Percentiles rank a stretch among this genome's conserved stretches.
Evolutionary conservation across 2,797 vertebrate genomes (phyloP).

Genomic region (Salmo trutta): DNA sequence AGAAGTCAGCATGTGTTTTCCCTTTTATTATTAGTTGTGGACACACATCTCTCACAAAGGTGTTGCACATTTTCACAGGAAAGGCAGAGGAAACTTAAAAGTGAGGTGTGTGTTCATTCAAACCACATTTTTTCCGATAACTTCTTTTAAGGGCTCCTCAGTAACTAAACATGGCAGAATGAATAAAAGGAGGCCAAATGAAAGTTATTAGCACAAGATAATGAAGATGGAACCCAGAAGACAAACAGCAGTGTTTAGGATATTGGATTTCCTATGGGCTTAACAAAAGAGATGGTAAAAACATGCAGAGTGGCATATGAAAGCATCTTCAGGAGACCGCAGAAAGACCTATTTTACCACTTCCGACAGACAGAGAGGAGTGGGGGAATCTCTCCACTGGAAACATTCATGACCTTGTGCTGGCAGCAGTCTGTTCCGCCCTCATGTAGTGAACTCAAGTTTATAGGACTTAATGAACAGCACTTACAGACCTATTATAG

Average conservation of each 20-base stretch:
- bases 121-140: slow-evolving; percentile 39
- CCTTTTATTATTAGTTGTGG: slow-evolving; percentile 58
- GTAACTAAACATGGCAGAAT: slow-evolving; percentile 18
- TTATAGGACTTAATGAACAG: slow-evolving; percentile 66
- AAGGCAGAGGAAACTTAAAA: slow-evolving; percentile 35
- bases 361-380: slow-evolving; percentile 66
- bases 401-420: slow-evolving; percentile 60
- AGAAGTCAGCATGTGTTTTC: slow-evolving; percentile 54
- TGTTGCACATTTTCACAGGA: slow-evolving; percentile 42
- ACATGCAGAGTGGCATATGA: slow-evolving; percentile 61
- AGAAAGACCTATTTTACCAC: slow-evolving; percentile 57
- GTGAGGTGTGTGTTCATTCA: slow-evolving; percentile 32
- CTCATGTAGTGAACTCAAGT: slow-evolving; percentile 58
- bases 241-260: slow-evolving; percentile 43
- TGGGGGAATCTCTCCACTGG: slow-evolving; percentile 48
- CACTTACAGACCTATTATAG: slow-evolving; percentile 50
- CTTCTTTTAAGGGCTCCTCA: slow-evolving; percentile 21
- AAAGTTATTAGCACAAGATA: slow-evolving; percentile 24
- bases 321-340: slow-evolving; percentile 47
- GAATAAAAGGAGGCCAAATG: slow-evolving; percentile 37
- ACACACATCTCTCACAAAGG: slow-evolving; percentile 41
- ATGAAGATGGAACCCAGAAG: slow-evolving; percentile 38
- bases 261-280: slow-evolving; percentile 55
- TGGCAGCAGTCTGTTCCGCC: slow-evolving; percentile 49
- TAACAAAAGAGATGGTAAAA: slow-evolving; percentile 52